Conservation (phyloP, 2,888 invertebrate species). For the Drosophila borealis region DNA sequence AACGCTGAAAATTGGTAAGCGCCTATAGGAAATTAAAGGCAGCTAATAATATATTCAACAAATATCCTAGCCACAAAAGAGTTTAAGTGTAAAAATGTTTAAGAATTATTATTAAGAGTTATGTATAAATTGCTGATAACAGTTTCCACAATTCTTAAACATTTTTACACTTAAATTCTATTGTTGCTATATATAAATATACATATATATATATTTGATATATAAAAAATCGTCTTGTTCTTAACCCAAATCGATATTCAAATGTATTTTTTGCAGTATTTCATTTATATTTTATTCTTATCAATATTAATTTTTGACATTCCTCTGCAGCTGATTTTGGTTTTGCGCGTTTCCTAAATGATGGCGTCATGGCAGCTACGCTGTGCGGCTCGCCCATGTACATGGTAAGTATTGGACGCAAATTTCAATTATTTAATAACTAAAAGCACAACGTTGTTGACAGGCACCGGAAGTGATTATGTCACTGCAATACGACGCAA, state of each 20-base stretch:
- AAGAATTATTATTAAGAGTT: too few relatives aligned
- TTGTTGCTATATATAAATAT: too few relatives aligned
- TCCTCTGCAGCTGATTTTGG: slow-evolving; percentile 95
- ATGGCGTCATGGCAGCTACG: slow-evolving; percentile 99
- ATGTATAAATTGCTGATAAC: too few relatives aligned
- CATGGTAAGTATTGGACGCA: slow-evolving; percentile 90
- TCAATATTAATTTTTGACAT: not conserved
- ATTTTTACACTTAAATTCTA: too few relatives aligned
- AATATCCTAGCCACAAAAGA: not conserved
- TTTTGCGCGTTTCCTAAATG: slow-evolving; percentile 98
- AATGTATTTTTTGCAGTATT: too few relatives aligned
- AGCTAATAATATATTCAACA: too few relatives aligned
- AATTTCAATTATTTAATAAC: not conserved
- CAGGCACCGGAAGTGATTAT: slow-evolving; percentile 99
- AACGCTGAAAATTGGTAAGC: slow-evolving; percentile 95
- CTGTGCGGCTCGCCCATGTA: slow-evolving; percentile 99
- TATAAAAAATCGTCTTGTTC: too few relatives aligned
- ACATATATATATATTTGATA: too few relatives aligned
- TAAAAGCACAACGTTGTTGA: not conserved
- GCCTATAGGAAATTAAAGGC: not conserved
- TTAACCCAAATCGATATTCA: too few relatives aligned
- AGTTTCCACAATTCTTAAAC: too few relatives aligned
- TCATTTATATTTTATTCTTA: too few relatives aligned
- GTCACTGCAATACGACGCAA: slow-evolving; percentile 99
- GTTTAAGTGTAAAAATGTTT: not conserved